Conservation (phyloP, 2,888 invertebrate species). For the Caenorhabditis zanzibari region DNA sequence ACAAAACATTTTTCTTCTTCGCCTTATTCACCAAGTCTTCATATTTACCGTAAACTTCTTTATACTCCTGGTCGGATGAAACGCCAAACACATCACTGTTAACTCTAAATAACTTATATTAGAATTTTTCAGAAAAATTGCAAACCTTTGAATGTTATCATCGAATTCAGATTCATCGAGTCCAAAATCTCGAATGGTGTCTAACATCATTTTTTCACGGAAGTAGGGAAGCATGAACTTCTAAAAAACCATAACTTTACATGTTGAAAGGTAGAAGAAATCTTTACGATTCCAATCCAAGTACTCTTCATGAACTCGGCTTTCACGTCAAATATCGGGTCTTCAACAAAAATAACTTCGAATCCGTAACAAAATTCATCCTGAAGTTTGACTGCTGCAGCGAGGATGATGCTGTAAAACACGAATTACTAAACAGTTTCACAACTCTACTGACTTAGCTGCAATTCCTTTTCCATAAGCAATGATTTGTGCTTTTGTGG, state of each 20-base stretch:
- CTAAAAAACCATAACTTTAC: background rate
- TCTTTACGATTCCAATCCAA: slow-evolving; percentile 21
- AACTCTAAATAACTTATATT: background rate
- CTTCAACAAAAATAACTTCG: slow-evolving; percentile 4
- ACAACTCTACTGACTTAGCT: slow-evolving; percentile 24
- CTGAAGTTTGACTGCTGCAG: slow-evolving; percentile 22
- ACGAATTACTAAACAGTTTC: background rate
- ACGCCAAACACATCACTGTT: background rate
- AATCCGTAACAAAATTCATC: slow-evolving; percentile 31
- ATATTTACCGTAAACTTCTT: background rate
- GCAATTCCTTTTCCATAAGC: slow-evolving; percentile 41
- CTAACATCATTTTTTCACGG: slow-evolving; percentile 12
- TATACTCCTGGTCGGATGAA: too few relatives aligned
- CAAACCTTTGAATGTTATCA: slow-evolving; percentile 4
- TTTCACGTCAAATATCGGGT: slow-evolving; percentile 21
- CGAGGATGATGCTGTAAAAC: slow-evolving; percentile 37
- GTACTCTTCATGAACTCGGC: slow-evolving; percentile 4
- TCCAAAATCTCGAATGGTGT: slow-evolving; percentile 1
- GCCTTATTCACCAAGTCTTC: background rate
- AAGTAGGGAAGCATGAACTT: slow-evolving; percentile 1
- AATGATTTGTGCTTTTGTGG: slow-evolving; percentile 16
- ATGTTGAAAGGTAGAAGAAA: background rate
- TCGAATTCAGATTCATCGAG: slow-evolving; percentile 13
- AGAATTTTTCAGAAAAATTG: background rate
- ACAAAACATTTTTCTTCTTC: background rate